phyloP scores from a whole-genome alignment of 2,113 vertebrate species.

The Uria lomvia region DNA sequence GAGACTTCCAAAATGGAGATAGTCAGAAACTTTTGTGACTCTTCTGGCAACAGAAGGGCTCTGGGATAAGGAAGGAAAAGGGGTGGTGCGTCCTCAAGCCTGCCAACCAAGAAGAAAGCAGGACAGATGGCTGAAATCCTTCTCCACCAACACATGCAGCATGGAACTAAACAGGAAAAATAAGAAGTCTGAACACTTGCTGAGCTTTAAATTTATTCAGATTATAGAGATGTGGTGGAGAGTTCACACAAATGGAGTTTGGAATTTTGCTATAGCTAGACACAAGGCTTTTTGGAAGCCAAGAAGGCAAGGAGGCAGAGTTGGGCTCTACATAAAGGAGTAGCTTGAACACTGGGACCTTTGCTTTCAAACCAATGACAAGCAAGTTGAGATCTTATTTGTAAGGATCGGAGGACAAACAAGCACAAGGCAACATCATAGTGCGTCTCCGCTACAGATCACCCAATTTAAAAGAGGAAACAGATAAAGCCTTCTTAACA shows the following conservation, averaged over 20 bases:
- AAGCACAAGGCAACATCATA: neutral
- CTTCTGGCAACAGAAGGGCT: neutral
- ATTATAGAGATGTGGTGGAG: neutral
- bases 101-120: neutral
- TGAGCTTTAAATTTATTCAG: neutral
- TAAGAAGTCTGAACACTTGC: neutral
- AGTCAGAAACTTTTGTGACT: neutral
- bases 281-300: neutral
- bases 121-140: neutral
- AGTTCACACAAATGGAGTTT: neutral
- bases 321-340: neutral
- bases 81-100: neutral
- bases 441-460: neutral
- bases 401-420: neutral
- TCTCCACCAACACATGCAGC: neutral
- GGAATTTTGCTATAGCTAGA: neutral
- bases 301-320: neutral
- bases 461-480: neutral
- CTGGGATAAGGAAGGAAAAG: neutral
- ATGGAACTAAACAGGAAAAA: neutral
- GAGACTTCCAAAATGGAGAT: neutral
- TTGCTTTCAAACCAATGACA: neutral
- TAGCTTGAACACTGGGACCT: neutral
- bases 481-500: neutral
- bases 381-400: neutral